These are phyloP conservation scores for Orchestes rusci DNA, from an alignment of 2,888 invertebrate genomes.

Conservation along the genomic window DNA sequence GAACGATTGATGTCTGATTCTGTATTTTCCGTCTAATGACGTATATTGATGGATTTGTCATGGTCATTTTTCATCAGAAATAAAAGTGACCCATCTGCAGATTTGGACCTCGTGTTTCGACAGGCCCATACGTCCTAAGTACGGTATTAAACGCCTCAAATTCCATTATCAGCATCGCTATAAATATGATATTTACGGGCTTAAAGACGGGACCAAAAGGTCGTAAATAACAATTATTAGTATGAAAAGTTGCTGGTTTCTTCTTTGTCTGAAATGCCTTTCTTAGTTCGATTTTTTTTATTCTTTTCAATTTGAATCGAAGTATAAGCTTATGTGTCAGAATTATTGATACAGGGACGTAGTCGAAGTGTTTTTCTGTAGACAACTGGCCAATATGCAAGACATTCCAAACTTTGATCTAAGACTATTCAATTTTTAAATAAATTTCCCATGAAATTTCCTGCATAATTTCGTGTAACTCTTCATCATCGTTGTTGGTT, in stretches of 20 bases:
- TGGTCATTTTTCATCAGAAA: slow-evolving; percentile 2
- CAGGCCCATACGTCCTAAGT: slow-evolving; percentile 21
- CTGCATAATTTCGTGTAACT: too few relatives aligned
- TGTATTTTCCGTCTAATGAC: too few relatives aligned
- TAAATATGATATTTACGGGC: slow-evolving; percentile 26
- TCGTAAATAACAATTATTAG: slow-evolving; percentile 26
- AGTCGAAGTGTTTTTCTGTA: slow-evolving; percentile 1
- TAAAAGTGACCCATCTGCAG: slow-evolving; percentile 9
- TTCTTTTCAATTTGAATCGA: slow-evolving; percentile 20
- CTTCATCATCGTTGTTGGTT: too few relatives aligned
- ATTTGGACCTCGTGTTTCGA: slow-evolving; percentile 20
- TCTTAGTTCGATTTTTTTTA: slow-evolving; percentile 5
- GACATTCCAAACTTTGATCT: too few relatives aligned
- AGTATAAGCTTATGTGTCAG: slow-evolving; percentile 21
- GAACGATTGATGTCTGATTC: too few relatives aligned
- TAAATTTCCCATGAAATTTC: too few relatives aligned
- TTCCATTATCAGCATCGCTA: slow-evolving; percentile 22
- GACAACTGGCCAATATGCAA: too few relatives aligned
- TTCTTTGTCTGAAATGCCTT: slow-evolving; percentile 16
- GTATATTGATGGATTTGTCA: too few relatives aligned
- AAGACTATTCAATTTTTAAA: too few relatives aligned
- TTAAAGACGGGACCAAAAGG: slow-evolving; percentile 21
- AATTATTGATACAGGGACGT: slow-evolving; percentile 16
- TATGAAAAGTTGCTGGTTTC: slow-evolving; percentile 22
- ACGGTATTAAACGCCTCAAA: slow-evolving; percentile 23